phyloP scores from a whole-genome alignment of 2,797 vertebrate species.

The Falco peregrinus region DNA sequence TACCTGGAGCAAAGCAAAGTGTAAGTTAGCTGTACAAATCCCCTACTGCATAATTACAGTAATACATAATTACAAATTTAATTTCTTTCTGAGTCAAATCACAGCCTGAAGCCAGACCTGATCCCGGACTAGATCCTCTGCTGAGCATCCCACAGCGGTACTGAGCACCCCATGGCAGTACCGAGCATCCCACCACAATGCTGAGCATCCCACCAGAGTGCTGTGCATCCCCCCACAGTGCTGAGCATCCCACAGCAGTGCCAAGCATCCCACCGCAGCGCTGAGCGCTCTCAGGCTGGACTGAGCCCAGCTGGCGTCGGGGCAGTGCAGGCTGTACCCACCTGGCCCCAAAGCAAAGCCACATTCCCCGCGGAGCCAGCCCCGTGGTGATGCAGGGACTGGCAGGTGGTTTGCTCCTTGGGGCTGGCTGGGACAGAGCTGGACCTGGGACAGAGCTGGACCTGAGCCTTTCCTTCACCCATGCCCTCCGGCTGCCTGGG shows the following conservation, averaged over 20 bases:
- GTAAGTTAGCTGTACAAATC: not conserved
- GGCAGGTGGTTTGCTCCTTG: not conserved
- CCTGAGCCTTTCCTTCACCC: not conserved
- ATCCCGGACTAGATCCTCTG: not conserved
- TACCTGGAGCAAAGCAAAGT: not conserved
- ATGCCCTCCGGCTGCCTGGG: not conserved
- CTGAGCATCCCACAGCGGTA: not conserved
- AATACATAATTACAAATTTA: not conserved
- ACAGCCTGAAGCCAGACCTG: not conserved
- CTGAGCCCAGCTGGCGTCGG: fast-evolving
- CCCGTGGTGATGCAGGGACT: not conserved
- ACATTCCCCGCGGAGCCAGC: fast-evolving
- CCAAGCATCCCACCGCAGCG: too few species aligned
- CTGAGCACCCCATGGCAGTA: too few species aligned
- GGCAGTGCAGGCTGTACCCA: not conserved
- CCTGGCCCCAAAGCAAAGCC: not conserved
- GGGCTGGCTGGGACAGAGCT: not conserved
- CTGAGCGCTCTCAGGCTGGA: not conserved
- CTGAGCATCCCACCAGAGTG: too few species aligned
- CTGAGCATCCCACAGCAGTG: too few species aligned
- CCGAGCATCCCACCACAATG: too few species aligned
- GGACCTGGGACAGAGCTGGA: not conserved
- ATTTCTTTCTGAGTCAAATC: not conserved
- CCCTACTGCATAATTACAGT: not conserved
- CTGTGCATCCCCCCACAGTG: too few species aligned